Evolutionary conservation across 2,888 invertebrate genomes (phyloP), one percentile per base, ranked within the genome.

Genomic region (Eulithis testata): DNA sequence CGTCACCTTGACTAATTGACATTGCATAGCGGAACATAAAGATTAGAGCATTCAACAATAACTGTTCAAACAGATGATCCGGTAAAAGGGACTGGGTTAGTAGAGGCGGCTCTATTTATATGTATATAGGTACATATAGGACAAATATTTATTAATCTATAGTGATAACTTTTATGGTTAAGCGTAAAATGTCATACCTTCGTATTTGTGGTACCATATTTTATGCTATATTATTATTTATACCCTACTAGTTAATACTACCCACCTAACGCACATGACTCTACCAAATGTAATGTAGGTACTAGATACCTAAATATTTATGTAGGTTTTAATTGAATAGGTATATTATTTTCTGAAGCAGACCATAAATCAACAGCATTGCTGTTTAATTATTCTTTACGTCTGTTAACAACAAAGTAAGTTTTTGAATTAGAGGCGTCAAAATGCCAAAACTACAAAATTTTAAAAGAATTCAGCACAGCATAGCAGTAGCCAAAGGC

Each of bases 1-100:
- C 81, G 79, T 75, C 80, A 70, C 75, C 73, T 73, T 69, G 72
- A 64, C 76, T 81, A 79, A 21, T 84, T 83, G 83, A 82, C 82
- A 82, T 86, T 85, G 83, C 82, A 76, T 88, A 87, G 87, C 86
- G 82, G 85, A 81, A 78, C 71, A 64, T 70, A 75, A 57, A 79
- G 75, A 76, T 77, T 75, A 76, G 60, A 76, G 67, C 69, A 77
- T 80, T 79, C 77, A 77, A 75, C 74, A 68, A 68, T 69, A 62
- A 59, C 74, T 74, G 74, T 79, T 70, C 73, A 71, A 71, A 65
- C 59, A 47, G 62, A 50, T 66, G 58, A 68, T 60, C 69, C 47
- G 21, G 54, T 6, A 65, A 63, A 62, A 62, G 60, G 50, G 52
- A 57, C 56, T 60, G 50, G 50, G 63, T 50, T 54, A 66, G 43